Evolutionary conservation across 2,797 vertebrate species (phyloP).

Genomic region (Phoeniculus purpureus): DNA sequence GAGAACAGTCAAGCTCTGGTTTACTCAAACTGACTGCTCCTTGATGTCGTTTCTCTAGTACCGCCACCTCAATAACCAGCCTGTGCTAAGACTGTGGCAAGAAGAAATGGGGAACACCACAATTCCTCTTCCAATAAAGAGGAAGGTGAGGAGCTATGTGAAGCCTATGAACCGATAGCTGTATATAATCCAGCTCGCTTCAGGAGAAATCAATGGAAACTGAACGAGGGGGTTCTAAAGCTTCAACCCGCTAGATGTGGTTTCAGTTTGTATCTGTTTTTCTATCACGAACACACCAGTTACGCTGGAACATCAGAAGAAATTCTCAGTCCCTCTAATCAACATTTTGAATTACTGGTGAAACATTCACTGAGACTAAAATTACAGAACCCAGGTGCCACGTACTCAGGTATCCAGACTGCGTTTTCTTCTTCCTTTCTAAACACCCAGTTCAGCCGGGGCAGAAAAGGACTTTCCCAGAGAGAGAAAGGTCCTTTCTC

Average conservation of each 20-base stretch:
- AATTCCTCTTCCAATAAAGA: not conserved
- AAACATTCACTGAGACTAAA: not conserved
- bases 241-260: not conserved
- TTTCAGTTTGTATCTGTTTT: not conserved
- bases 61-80: not conserved
- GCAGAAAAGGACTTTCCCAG: not conserved
- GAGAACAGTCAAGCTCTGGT: not conserved
- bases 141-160: not conserved
- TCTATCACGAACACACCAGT: not conserved
- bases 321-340: not conserved
- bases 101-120: not conserved
- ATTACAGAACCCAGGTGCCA: not conserved
- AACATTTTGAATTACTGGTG: not conserved
- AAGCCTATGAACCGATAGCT: not conserved
- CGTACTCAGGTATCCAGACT: fast-evolving
- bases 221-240: not conserved
- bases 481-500: not conserved
- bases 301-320: not conserved
- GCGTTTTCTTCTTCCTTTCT: not conserved
- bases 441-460: not conserved
- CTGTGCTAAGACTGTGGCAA: not conserved
- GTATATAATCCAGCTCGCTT: not conserved
- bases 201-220: not conserved
- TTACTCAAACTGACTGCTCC: not conserved
- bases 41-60: not conserved